Percentiles rank a stretch among this genome's conserved stretches.
These are phyloP conservation scores for Eulemur albifrons DNA, from an alignment of 2,797 vertebrate species.

Conservation along the genomic window DNA sequence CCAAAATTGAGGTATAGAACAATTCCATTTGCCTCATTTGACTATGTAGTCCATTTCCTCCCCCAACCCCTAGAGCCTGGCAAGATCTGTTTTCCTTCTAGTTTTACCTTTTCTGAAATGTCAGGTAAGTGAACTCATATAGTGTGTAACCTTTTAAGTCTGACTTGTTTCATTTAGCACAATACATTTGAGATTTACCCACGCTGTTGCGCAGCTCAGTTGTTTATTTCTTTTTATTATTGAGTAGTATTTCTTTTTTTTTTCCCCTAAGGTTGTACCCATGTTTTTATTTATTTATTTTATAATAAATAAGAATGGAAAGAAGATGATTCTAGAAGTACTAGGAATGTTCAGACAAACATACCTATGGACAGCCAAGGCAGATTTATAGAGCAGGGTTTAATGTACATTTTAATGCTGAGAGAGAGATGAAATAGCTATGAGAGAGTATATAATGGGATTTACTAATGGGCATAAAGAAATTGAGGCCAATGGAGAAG, in stretches of 20 bases:
- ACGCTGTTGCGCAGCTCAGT: neutral
- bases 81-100: too few relatives aligned
- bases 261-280: neutral
- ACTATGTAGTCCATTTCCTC: neutral
- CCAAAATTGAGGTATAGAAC: neutral
- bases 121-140: too few relatives aligned
- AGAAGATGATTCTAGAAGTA: neutral
- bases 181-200: neutral
- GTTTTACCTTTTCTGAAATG: too few relatives aligned
- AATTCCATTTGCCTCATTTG: neutral
- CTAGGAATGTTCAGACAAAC: neutral
- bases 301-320: neutral
- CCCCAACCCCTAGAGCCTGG: neutral
- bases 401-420: neutral
- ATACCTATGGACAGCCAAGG: neutral
- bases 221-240: neutral
- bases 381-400: neutral
- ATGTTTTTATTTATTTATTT: neutral
- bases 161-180: neutral
- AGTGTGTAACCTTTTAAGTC: neutral
- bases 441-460: too few relatives aligned
- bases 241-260: neutral
- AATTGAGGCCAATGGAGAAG: neutral
- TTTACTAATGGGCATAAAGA: neutral
- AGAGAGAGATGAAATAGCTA: neutral